phyloP scores from a whole-genome alignment of 2,888 invertebrate genomes.

The Bellardia pandia region DNA sequence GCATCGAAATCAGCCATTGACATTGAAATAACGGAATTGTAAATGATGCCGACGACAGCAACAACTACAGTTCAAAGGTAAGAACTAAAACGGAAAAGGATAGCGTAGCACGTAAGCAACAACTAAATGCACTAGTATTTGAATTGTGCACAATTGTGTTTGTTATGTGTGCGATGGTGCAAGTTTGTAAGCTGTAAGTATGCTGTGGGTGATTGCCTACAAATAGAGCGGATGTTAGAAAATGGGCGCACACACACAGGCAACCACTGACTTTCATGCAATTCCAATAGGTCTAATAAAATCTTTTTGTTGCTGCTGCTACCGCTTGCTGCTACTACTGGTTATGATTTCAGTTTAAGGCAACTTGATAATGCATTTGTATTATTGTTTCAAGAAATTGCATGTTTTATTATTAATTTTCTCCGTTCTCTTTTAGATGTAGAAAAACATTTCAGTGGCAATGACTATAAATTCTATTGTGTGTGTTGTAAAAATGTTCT shows the following conservation, averaged over 20 bases:
- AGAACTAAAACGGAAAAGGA: conserved; percentile 33
- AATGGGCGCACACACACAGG: conserved; percentile 31
- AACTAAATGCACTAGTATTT: background rate
- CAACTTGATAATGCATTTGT: conserved; percentile 52
- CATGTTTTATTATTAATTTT: conserved; percentile 38
- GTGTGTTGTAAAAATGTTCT: conserved; percentile 38
- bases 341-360: conserved; percentile 41
- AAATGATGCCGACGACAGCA: background rate
- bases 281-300: conserved; percentile 40
- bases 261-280: background rate
- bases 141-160: conserved; percentile 12
- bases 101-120: conserved; percentile 11
- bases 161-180: background rate
- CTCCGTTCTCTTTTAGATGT: background rate
- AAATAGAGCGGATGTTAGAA: conserved; percentile 54
- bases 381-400: conserved; percentile 42
- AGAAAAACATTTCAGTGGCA: conserved; percentile 22
- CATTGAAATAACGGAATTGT: conserved; percentile 70
- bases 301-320: conserved; percentile 5
- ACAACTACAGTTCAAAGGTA: conserved; percentile 9
- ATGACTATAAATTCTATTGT: conserved; percentile 20
- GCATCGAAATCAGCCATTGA: conserved; percentile 97
- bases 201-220: conserved; percentile 28
- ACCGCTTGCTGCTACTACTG: background rate
- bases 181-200: background rate